Percentiles rank a stretch among this genome's conserved stretches.
Evolutionary conservation across 1,140 invertebrate genomes (phyloP).

Genomic region (Pseudoatta argentina): DNA sequence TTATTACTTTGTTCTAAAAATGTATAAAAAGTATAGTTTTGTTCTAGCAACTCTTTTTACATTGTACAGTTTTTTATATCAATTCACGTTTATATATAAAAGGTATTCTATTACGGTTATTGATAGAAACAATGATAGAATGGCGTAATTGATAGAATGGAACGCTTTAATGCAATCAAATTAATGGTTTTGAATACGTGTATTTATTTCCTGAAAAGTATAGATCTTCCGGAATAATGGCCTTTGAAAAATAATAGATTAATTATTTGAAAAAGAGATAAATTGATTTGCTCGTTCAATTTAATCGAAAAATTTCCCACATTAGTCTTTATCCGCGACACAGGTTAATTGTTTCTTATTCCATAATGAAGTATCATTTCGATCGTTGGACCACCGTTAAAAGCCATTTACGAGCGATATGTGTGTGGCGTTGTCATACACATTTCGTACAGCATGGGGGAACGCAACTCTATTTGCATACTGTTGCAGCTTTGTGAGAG

Average conservation of each 20-base stretch:
- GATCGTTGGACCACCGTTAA: constrained; percentile 27
- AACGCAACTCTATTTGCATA: constrained; percentile 49
- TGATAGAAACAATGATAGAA: background rate
- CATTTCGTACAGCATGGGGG: background rate
- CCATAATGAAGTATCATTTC: constrained; percentile 40
- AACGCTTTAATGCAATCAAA: background rate
- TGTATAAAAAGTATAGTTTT: constrained; percentile 12
- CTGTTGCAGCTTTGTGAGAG: constrained; percentile 40
- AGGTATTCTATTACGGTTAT: constrained; percentile 20
- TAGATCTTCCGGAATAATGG: background rate
- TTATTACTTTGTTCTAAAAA: constrained; percentile 19
- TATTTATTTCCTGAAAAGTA: background rate
- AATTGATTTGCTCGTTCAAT: background rate
- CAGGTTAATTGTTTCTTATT: constrained; percentile 42
- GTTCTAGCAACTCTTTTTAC: background rate
- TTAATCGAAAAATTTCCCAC: background rate
- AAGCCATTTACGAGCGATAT: constrained; percentile 16
- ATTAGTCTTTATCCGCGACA: background rate
- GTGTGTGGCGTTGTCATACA: background rate
- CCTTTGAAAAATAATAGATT: background rate
- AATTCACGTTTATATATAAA: background rate
- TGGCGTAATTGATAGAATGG: background rate
- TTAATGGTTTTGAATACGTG: background rate
- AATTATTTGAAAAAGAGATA: background rate
- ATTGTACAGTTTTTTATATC: background rate